These are phyloP conservation scores for Siniperca scherzeri DNA, from an alignment of 2,797 vertebrate genomes.

Conservation along the genomic window DNA sequence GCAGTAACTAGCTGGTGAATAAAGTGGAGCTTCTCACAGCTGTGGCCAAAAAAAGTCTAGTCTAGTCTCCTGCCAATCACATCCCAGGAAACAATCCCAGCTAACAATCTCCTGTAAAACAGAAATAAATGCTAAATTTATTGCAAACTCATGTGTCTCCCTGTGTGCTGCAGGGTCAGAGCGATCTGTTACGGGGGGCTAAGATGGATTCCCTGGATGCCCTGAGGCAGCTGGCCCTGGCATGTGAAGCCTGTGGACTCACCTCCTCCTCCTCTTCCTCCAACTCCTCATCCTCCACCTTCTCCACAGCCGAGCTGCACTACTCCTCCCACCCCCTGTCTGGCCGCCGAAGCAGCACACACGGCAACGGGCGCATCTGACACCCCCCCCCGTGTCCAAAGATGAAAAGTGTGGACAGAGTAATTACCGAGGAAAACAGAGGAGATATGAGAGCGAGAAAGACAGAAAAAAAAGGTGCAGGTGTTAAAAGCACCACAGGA, in stretches of 20 bases:
- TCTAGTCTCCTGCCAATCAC: not conserved
- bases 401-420: conserved; percentile 17
- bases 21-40: not conserved
- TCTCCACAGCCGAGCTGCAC: conserved; percentile 78
- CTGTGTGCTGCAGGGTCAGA: conserved; percentile 90
- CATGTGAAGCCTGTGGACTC: conserved; percentile 93
- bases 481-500: conserved; percentile 11
- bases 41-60: too few species aligned
- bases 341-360: conserved; percentile 79
- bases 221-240: conserved; percentile 95
- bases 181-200: conserved; percentile 93
- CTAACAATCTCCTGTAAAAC: not conserved
- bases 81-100: not conserved
- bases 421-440: conserved; percentile 11
- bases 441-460: conserved; percentile 23
- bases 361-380: conserved; percentile 88
- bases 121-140: not conserved
- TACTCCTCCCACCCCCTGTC: conserved; percentile 77
- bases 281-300: conserved; percentile 73
- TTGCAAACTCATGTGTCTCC: not conserved
- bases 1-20: not conserved
- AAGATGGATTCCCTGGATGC: conserved; percentile 94
- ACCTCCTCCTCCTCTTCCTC: conserved; percentile 78
- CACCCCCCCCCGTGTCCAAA: conserved; percentile 1
- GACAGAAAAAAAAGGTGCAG: not conserved